Evolutionary conservation across 2,113 vertebrate genomes (phyloP), one percentile per base, ranked within the genome.

Genomic region (Plestiodon gilberti): DNA sequence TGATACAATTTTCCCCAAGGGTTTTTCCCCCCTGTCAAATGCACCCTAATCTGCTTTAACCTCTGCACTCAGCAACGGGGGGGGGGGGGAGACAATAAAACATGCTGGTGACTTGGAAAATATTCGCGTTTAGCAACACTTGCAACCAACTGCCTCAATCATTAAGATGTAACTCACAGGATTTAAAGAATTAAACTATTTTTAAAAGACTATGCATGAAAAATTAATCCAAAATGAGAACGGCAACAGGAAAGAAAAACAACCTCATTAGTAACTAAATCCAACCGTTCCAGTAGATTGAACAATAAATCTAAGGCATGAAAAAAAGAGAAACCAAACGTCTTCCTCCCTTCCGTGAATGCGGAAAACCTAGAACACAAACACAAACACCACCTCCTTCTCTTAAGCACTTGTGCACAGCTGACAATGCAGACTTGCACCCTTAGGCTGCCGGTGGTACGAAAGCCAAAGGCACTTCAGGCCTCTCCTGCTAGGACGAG

Each of bases 1-100:
- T 69, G n/a, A 87, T 57, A 83, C 3, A 25, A 35, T 70, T 80
- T 38, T 22, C 52, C 14, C 55, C 11, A 55, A 78, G 79, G 64
- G 75, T 62, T 80, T 71, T 1, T 64, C 17, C 73, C n/a, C 33
- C 48, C 64, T 57, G 7, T 35, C 62, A 65, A 65, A 88, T 40
- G 48, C 11, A 71, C 78, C 81, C 83, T 61, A 69, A 80, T 57
- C 43, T 75, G 69, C 59, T 88, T n/a, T 38, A 80, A 87, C 65
- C 0, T 40, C 82, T 78, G 64, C 5, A 5, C n/a, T 69, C 40
- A 69, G 77, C 65, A n/a, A 17, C 13, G 55, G 55, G 55, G 10
- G 55, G 55, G 55, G 55, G 55, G 55, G 55, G 35, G 71, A 52
- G 5, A 79, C 35, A 73, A 57, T 38, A 9, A 82, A 82, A 86